phyloP scores from a whole-genome alignment of 2,888 invertebrate species.

The Kuschelorhynchus macadamiae region DNA sequence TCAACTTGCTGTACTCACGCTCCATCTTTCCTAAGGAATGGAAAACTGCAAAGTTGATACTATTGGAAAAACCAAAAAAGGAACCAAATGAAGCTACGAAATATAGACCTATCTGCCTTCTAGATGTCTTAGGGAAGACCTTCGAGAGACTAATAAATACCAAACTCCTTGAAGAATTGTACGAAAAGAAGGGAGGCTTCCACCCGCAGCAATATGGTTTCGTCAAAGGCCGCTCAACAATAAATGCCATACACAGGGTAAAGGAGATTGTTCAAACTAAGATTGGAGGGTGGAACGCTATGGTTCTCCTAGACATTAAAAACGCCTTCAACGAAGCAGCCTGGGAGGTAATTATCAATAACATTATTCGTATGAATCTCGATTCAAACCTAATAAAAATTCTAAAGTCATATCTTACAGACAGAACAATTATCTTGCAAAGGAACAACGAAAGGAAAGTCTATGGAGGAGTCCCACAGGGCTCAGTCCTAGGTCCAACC shows the following conservation, averaged over 20 bases:
- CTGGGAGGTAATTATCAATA: background rate
- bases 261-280: background rate
- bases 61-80: background rate
- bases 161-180: background rate
- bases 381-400: background rate
- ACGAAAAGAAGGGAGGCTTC: background rate
- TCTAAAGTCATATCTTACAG: background rate
- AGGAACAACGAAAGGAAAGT: background rate
- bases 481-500: slow-evolving; percentile 42
- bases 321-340: background rate
- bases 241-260: background rate
- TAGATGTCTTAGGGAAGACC: too few species aligned
- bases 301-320: background rate
- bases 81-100: background rate
- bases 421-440: background rate
- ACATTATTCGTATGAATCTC: background rate
- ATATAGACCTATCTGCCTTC: background rate
- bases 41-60: background rate
- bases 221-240: background rate
- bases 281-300: background rate
- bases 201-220: background rate
- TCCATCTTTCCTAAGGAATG: background rate
- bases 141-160: too few species aligned
- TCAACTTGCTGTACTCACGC: background rate
- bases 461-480: slow-evolving; percentile 43